Evolutionary conservation across 1,140 invertebrate species (phyloP), one percentile per base, ranked within the genome.

Genomic region (Brachionus calyciflorus): DNA sequence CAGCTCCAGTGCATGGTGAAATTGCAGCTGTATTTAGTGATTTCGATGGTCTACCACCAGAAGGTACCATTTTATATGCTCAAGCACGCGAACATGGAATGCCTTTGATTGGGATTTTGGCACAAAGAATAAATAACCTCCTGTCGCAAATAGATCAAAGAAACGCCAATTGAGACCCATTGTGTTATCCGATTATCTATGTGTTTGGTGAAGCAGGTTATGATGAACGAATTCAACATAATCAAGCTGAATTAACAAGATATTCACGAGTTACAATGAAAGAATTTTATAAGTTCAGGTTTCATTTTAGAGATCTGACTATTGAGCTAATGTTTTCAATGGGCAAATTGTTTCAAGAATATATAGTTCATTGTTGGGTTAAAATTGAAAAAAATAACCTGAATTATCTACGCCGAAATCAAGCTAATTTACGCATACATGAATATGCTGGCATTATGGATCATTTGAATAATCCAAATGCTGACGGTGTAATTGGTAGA

Each of bases 321-420:
- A n/a, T n/a, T 0, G 30, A 55, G 26, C 7, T 19, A 3, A 55
- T 55, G 3, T 55, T 55, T 28, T 10, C 9, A 1, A 55, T 55
- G 51, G 30, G 55, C 12, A 60, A 60, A 17, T 60, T 60, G 4
- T 40, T 60, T 19, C 55, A 60, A 40, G 28, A 60, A 4, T 60
- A 60, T 17, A 19, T 60, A 1, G 55, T 60, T 30, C 6, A n/a
- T 37, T 12, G 28, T 1, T 60, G 30, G 26, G 33, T 60, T 1
- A 60, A 60, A 40, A 60, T 37, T 0, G 30, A 60, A 60, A 30
- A 60, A n/a, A 60, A 60, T 17, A 30, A 37, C 17, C 14, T 40
- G 1, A 17, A 30, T 17, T 60, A 33, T 40, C 12, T 33, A 0
- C 55, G 55, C 19, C 14, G n/a, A 9, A 33, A 60, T 60, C 55